Evolutionary conservation across 2,797 vertebrate genomes (phyloP), one percentile per base, ranked within the genome.

Genomic region (Hirundo rustica): DNA sequence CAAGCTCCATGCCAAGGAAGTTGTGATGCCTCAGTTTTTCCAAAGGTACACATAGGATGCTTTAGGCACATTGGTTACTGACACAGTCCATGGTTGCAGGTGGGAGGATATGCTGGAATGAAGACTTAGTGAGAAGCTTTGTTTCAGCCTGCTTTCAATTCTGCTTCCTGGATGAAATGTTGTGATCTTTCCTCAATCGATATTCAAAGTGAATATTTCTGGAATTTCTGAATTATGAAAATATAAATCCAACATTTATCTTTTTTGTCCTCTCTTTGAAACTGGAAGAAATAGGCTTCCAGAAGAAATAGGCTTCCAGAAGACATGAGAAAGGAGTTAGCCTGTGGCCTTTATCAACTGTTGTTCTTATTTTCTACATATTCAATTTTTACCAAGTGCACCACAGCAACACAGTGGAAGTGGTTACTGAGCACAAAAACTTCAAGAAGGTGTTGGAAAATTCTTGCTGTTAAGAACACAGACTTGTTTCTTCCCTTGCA

Each of bases 41-140:
- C 1, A 1, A 5, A 5, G 17, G 38, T 25, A 15, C 53, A 54
- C 1, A 1, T 3, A 45, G 11, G 16, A 67, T 67, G 21, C 5
- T 90, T 79, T 60, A 76, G 42, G 27, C 17, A 44, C 14, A 10
- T 3, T 4, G 3, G 11, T 78, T 87, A 62, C 9, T 65, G 27
- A 15, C 21, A 13, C 12, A 71, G 30, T 17, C 20, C 38, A 42
- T 25, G 71, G 0, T 4, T 30, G 16, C 18, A 3, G 11, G n/a
- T 40, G 34, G 27, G 16, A 61, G 19, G 19, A 72, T n/a, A 10
- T 27, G 10, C 45, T 32, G 13, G 32, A 34, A n/a, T 38, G 16
- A 77, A 85, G 55, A 64, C 5, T 36, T 34, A 30, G 22, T 60
- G 51, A 70, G n/a, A 86, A 53, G 2, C 12, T 57, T 32, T 65